These are phyloP conservation scores for Paedocypris sp. DNA, from an alignment of 2,113 vertebrate species.

Conservation along the genomic window DNA sequence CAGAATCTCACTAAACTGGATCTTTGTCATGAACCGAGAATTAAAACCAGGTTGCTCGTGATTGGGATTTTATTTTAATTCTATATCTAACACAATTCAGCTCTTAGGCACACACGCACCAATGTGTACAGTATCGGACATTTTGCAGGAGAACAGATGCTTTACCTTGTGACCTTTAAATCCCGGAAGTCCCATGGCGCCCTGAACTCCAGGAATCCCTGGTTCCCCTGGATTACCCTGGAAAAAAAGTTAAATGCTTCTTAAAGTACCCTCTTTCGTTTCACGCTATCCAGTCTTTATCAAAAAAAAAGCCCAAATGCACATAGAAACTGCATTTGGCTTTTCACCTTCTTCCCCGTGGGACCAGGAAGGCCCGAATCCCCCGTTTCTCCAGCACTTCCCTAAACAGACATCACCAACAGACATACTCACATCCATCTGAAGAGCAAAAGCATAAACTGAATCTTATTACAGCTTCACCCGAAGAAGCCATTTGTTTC, in stretches of 20 bases:
- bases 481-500: not conserved
- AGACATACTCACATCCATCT: not conserved
- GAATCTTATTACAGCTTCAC: not conserved
- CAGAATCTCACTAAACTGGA: too few species aligned
- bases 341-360: constrained; percentile 50
- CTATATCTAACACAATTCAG: too few species aligned
- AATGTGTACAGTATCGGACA: too few species aligned
- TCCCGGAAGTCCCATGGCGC: constrained; percentile 48
- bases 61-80: too few species aligned
- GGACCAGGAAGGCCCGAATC: constrained; percentile 39
- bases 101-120: too few species aligned
- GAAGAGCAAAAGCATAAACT: constrained; percentile 7
- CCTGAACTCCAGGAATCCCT: constrained; percentile 48
- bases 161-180: constrained; percentile 63
- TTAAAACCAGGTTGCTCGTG: too few species aligned
- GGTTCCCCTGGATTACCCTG: constrained; percentile 49
- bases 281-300: too few species aligned
- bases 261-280: not conserved
- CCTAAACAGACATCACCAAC: constrained; percentile 38
- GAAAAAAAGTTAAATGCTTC: not conserved
- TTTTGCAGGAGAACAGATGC: too few species aligned
- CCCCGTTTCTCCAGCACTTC: constrained; percentile 47
- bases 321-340: too few species aligned
- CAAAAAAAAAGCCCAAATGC: too few species aligned
- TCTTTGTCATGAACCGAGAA: too few species aligned